Conservation (phyloP, 2,888 invertebrate genomes). For the Platerodrilus igneus region DNA sequence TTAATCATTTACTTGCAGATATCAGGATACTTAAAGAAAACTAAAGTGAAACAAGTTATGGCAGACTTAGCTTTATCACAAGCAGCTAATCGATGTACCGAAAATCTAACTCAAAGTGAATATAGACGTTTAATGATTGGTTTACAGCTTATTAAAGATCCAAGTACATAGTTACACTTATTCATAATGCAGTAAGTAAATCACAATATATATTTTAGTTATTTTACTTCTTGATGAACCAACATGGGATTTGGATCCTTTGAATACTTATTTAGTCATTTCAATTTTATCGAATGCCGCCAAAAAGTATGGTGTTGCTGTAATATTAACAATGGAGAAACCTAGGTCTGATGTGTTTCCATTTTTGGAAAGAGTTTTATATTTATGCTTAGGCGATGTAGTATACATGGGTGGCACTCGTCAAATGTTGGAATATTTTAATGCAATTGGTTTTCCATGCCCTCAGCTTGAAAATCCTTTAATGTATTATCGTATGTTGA, state of each 20-base stretch:
- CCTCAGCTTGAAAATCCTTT: conserved; percentile 94
- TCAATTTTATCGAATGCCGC: conserved; percentile 88
- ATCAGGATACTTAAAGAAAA: conserved; percentile 70
- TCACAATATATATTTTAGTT: no score
- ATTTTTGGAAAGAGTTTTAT: conserved; percentile 86
- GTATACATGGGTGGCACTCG: conserved; percentile 89
- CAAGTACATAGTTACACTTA: conserved; percentile 71
- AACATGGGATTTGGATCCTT: conserved; percentile 88
- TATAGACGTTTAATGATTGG: conserved; percentile 86
- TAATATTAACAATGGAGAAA: conserved; percentile 88
- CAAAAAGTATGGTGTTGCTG: conserved; percentile 86
- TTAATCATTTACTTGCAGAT: conserved; percentile 56
- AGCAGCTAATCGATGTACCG: conserved; percentile 78
- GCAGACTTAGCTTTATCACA: conserved; percentile 91
- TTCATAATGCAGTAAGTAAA: no score
- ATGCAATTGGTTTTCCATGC: conserved; percentile 92
- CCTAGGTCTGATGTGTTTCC: conserved; percentile 94
- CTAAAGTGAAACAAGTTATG: conserved; percentile 86
- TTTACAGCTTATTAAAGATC: conserved; percentile 88
- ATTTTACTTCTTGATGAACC: conserved; percentile 89
- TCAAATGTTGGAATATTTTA: conserved; percentile 91
- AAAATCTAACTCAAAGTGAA: conserved; percentile 83
- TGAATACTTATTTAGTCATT: conserved; percentile 91
- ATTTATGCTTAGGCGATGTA: conserved; percentile 85
- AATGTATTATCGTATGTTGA: conserved; percentile 88